phyloP scores from a whole-genome alignment of 2,113 vertebrate genomes.

The Psilopsiagon aymara region DNA sequence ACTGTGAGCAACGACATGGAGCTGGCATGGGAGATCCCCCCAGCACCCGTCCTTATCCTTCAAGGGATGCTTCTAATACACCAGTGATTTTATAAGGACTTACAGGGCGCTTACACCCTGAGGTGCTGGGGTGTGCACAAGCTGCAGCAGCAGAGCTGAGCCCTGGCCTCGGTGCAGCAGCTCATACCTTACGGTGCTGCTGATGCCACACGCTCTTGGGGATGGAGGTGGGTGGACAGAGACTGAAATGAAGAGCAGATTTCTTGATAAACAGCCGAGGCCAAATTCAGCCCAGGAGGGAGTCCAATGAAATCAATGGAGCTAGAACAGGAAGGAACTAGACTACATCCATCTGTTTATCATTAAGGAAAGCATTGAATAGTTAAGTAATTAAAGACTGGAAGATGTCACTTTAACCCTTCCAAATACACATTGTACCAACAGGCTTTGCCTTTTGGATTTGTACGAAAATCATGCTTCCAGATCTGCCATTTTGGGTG shows the following conservation, averaged over 20 bases:
- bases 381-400: constrained; percentile 57
- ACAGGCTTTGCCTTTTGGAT: neutral
- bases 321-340: constrained; percentile 65
- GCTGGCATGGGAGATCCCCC: neutral
- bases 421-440: neutral
- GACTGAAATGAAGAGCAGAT: constrained; percentile 35
- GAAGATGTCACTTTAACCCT: constrained; percentile 49
- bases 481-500: neutral
- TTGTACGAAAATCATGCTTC: neutral
- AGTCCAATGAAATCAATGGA: constrained; percentile 33
- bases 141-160: neutral
- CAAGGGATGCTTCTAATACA: neutral
- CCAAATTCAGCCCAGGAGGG: constrained; percentile 55
- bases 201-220: neutral
- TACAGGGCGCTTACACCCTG: neutral
- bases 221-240: constrained; percentile 30
- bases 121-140: neutral
- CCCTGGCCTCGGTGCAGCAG: neutral
- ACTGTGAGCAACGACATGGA: neutral
- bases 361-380: constrained; percentile 40
- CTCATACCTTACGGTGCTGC: neutral
- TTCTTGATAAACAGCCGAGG: constrained; percentile 35
- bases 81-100: neutral
- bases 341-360: constrained; percentile 57
- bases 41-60: neutral